phyloP scores from a whole-genome alignment of 2,113 vertebrate species.

The Tretioscincus oriximinensis region DNA sequence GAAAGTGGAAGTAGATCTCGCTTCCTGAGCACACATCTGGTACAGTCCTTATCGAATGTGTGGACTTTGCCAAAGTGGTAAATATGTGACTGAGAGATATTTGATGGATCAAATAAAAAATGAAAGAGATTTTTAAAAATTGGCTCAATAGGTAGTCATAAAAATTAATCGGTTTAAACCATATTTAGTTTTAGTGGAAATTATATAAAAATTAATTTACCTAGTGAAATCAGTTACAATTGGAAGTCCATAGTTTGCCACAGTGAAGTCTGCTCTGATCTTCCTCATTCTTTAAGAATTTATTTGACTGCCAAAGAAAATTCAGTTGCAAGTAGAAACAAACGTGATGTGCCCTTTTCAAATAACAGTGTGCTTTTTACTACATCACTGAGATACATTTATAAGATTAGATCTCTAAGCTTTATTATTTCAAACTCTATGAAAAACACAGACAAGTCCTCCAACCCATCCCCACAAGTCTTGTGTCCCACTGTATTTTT shows the following conservation, averaged over 20 bases:
- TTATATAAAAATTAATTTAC: not conserved
- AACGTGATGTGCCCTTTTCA: not conserved
- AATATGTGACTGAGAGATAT: too few species aligned
- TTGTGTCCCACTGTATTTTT: not conserved
- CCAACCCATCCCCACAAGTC: not conserved
- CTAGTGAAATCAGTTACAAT: not conserved
- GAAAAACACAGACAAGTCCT: not conserved
- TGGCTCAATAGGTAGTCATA: not conserved
- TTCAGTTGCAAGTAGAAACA: not conserved
- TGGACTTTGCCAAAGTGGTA: too few species aligned
- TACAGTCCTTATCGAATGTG: too few species aligned
- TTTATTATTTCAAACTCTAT: slow-evolving; percentile 12
- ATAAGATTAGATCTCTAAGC: not conserved
- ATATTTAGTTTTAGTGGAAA: not conserved
- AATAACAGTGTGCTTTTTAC: not conserved
- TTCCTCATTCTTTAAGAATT: not conserved
- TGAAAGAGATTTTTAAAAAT: too few species aligned
- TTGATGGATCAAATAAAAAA: too few species aligned
- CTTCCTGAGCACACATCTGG: too few species aligned
- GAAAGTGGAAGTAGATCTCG: too few species aligned
- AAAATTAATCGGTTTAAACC: not conserved
- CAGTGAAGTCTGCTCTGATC: not conserved
- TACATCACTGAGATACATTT: not conserved
- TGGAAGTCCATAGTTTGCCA: not conserved
- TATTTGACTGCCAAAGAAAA: not conserved